Evolutionary conservation across 2,113 vertebrate genomes (phyloP).

Genomic region (Oreochromis niloticus): DNA sequence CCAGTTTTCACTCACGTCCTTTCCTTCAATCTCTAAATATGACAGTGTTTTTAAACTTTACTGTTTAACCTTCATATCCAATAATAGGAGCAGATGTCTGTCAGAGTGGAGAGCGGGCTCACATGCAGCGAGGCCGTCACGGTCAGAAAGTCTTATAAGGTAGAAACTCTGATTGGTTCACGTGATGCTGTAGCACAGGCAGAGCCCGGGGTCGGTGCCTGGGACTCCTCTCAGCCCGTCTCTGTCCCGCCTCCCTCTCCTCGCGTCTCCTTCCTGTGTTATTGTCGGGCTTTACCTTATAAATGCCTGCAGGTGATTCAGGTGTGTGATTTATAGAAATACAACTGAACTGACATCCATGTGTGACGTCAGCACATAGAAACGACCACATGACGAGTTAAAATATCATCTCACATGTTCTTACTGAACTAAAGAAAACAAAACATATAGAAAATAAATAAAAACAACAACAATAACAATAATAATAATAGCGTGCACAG

Average conservation of each 20-base stretch:
- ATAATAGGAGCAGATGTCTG: accelerated
- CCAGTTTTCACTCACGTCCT: not conserved
- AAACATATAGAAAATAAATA: not conserved
- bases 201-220: not conserved
- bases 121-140: not conserved
- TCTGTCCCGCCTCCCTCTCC: too few relatives aligned
- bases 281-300: not conserved
- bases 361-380: not conserved
- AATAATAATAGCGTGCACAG: not conserved
- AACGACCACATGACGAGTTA: not conserved
- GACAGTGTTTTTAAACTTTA: not conserved
- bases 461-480: not conserved
- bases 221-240: not conserved
- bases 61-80: not conserved
- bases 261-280: accelerated
- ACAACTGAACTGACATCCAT: not conserved
- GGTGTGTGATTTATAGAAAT: not conserved
- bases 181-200: not conserved
- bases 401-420: not conserved
- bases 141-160: not conserved
- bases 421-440: not conserved
- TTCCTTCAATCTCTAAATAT: not conserved
- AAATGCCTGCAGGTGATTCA: not conserved
- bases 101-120: not conserved
- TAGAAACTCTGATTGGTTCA: not conserved